phyloP scores from a whole-genome alignment of 2,888 invertebrate species.

The Lithophane semibrunnea region DNA sequence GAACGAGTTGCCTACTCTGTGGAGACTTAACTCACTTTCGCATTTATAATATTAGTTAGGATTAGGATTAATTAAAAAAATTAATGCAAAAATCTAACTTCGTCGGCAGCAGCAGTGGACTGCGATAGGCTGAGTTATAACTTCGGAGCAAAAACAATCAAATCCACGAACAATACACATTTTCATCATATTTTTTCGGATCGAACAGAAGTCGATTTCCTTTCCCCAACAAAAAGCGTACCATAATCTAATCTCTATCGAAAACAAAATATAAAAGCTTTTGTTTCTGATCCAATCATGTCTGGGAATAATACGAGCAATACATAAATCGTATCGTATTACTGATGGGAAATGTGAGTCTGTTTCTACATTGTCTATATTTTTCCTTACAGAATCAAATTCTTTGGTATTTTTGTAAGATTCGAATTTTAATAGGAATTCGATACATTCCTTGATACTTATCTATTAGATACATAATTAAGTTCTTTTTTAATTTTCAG shows the following conservation, averaged over 20 bases:
- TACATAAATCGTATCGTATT: conserved; percentile 47
- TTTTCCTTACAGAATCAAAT: conserved; percentile 4
- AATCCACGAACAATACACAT: neutral
- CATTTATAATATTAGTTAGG: no score
- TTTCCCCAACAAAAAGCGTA: conserved; percentile 16
- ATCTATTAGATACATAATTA: no score
- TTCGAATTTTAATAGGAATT: neutral
- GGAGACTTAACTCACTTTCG: no score
- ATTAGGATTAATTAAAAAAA: no score
- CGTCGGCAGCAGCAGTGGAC: no score
- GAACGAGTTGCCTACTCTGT: no score
- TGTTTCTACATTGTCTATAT: conserved; percentile 4
- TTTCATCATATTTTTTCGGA: conserved; percentile 8
- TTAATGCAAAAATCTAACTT: no score
- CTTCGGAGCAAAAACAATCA: neutral
- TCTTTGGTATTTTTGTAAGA: neutral
- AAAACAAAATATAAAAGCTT: conserved; percentile 48
- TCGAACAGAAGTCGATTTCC: conserved; percentile 31
- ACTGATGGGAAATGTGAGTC: conserved; percentile 30
- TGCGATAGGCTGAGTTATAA: neutral
- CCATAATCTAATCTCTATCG: conserved; percentile 49
- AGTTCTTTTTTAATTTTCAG: neutral
- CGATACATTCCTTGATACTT: neutral
- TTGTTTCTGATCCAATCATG: conserved; percentile 47
- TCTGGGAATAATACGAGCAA: conserved; percentile 34